Base-by-base conservation (phyloP, 2,113 vertebrate genomes). In the Lagopus muta region DNA sequence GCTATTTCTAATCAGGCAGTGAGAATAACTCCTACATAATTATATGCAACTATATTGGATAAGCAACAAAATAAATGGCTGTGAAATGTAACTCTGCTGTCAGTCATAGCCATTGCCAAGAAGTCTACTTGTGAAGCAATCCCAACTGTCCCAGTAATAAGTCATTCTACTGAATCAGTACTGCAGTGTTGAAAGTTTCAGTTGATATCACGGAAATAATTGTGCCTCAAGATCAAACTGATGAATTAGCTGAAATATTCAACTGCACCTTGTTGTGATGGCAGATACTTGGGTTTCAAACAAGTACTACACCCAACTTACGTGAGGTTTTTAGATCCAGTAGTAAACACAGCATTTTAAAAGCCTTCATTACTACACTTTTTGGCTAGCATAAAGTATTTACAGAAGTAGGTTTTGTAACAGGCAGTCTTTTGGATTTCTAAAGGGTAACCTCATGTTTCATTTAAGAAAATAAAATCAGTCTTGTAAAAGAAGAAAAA, bases 201-300 rank as follows among this genome's bases (percentile, higher is more conserved):
- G 24, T 10, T 61, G 52, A 70, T 91, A 86, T 5, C 75, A 85
- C 77, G 82, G 75, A 71, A 91, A 42, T 82, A 91, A 89, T 71
- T 55, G 42, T 30, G 47, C 38, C 40, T 85, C 73, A 90, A 90
- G 62, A 81, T 84, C 90, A 84, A 88, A 88, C 32, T 88, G 66
- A 87, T 24, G 55, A 73, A 93, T 88, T 80, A 82, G 45, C 50
- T 82, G 69, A 88, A 92, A 64, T 76, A 69, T 25, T 91, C 21
- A 50, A 73, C 78, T 62, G 50, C 42, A 50, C 36, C 47, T 70
- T 67, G 25, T 82, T 89, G 54, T 3, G 20, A 80, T 2, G 84
- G 36, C 0, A 94, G 17, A 30, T 40, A 78, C 15, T 72, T 78
- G 38, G 28, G 73, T 90, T 90, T 62, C 54, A 82, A 52, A 72